These are phyloP conservation scores for Sus cebifrons DNA, from an alignment of 2,797 vertebrate species.

Conservation along the genomic window DNA sequence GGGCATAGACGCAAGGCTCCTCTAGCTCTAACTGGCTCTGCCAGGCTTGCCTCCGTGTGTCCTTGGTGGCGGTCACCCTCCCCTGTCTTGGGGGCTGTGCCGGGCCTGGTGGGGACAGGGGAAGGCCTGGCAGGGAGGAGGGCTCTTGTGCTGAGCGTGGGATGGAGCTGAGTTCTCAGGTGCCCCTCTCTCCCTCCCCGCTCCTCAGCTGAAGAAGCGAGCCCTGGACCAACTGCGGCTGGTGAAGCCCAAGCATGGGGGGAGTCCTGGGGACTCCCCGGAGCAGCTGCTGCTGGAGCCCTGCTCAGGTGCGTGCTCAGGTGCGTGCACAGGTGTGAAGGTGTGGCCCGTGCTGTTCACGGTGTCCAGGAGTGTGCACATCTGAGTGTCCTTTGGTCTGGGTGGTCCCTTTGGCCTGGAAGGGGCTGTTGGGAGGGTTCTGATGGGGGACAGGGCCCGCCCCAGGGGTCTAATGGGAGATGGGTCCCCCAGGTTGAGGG, in stretches of 20 bases:
- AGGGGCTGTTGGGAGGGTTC: not conserved
- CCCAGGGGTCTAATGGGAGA: not conserved
- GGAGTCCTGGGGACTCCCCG: constrained; percentile 75
- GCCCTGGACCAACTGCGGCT: constrained; percentile 92
- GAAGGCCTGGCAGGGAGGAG: not conserved
- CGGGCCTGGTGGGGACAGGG: too few species aligned
- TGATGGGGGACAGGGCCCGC: not conserved
- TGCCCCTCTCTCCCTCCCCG: not conserved
- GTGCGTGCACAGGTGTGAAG: constrained; percentile 68
- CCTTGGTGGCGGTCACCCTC: not conserved
- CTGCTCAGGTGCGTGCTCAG: constrained; percentile 86
- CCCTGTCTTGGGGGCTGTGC: not conserved
- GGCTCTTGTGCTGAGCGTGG: not conserved
- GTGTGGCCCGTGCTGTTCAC: fast-evolving
- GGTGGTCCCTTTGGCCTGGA: not conserved
- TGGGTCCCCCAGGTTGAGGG: not conserved
- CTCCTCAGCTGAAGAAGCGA: constrained; percentile 93
- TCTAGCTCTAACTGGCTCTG: not conserved
- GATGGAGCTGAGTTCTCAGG: not conserved
- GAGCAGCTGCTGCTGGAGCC: constrained; percentile 87
- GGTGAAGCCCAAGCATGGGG: constrained; percentile 91
- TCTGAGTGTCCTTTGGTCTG: not conserved
- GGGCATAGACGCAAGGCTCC: not conserved
- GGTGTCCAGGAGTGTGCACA: not conserved
- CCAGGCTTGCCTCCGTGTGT: not conserved